Conservation (phyloP, 1,140 invertebrate genomes). For the Cyclargus thomasi region DNA sequence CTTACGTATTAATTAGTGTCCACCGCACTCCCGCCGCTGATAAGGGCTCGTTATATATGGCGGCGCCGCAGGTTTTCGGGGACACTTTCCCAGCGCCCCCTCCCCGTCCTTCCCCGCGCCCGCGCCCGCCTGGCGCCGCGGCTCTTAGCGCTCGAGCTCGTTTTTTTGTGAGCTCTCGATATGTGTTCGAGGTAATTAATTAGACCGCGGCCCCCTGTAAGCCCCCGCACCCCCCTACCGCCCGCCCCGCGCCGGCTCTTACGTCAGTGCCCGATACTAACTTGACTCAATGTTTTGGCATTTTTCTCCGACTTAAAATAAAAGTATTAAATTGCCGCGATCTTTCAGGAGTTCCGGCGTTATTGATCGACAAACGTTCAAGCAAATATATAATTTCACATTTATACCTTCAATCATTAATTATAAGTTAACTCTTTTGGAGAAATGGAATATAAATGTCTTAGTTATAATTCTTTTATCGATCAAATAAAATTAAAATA, state of each 20-base stretch:
- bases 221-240: constrained; percentile 1
- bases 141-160: constrained; percentile 50
- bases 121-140: constrained; percentile 44
- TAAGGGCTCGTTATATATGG: constrained; percentile 12
- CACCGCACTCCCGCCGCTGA: background rate
- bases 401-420: no score
- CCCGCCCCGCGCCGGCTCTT: background rate
- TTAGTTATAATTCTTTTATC: no score
- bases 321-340: no score
- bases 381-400: no score
- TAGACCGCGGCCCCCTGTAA: constrained; percentile 33
- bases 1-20: constrained; percentile 11
- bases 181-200: constrained; percentile 57
- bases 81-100: constrained; percentile 46
- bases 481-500: no score
- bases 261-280: background rate
- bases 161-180: constrained; percentile 49
- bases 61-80: constrained; percentile 24
- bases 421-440: no score
- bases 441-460: no score
- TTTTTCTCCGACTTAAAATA: no score
- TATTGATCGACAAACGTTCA: no score
- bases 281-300: background rate
- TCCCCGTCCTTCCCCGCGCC: constrained; percentile 20
- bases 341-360: no score